Base-by-base conservation (phyloP, 2,797 vertebrate genomes). In the Rallus crepitans region DNA sequence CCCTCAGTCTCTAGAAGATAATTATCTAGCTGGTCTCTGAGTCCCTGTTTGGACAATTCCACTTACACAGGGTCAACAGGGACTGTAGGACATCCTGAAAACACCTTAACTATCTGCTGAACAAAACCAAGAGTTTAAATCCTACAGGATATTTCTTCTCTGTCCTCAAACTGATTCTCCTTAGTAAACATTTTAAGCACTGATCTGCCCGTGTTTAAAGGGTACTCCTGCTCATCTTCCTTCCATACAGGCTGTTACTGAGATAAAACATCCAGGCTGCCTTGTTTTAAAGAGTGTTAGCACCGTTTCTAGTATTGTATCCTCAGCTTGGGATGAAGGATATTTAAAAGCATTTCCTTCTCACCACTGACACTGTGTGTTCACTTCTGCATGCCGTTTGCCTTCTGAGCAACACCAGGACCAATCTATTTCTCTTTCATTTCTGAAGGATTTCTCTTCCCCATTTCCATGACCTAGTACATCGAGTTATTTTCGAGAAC, bases 341-440 rank as follows among this genome's bases (percentile, higher is more conserved):
- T 77, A 94, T 87, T 87, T 70, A 37, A 82, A 89, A 95, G 65
- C 13, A 64, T 79, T 90, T 80, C 53, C 47, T 87, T 80, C 83
- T 92, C 81, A 78, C 42, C 47, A 59, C 59, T 57, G 50, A 30
- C 59, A 42, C 69, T 42, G 60, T 3, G 1, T 52, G 81, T 42
- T 82, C 83, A 64, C 56, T 89, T 84, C 53, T 45, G 35, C 16
- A 6, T 63, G 68, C 18, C 37, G 7, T 82, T 87, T 82, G 31
- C 52, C 31, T 80, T 73, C 57, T 85, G 68, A 95, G 53, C 37
- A 90, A 95, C 94, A 87, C 35, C 71, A 73, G 31, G n/a, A 28
- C 57, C 5, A 30, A 57, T 35, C 21, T 64, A 28, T 57, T 91
- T 88, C 86, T 75, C 30, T 75, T 95, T 77, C 28, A 28, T 64